Evolutionary conservation across 2,797 vertebrate genomes (phyloP).

Genomic region (Myiotriccus ornatus): DNA sequence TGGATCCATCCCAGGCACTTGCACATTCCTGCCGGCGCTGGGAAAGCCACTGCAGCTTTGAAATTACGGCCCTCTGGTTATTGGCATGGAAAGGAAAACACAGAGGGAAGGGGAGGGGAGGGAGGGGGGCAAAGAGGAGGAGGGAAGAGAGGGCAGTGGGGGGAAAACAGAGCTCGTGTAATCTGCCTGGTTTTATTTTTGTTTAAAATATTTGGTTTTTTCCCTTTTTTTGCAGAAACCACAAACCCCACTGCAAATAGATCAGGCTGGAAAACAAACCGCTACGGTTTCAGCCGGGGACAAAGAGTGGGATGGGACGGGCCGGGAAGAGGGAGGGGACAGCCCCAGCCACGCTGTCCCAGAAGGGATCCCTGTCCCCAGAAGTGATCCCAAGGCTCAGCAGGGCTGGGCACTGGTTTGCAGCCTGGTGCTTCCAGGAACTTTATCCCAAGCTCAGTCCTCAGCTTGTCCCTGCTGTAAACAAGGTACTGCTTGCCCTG

Average conservation of each 20-base stretch:
- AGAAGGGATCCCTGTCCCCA: background rate
- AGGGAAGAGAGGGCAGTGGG: background rate
- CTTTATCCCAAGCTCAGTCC: background rate
- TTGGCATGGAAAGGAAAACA: constrained; percentile 70
- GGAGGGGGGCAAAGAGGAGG: background rate
- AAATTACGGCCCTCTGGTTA: constrained; percentile 66
- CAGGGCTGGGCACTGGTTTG: no score
- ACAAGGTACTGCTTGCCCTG: background rate
- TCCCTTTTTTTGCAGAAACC: background rate
- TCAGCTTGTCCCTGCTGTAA: background rate
- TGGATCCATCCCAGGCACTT: constrained; percentile 50
- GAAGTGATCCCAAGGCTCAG: background rate
- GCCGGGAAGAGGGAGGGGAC: background rate
- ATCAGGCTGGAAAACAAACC: constrained; percentile 36
- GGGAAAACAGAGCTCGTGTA: background rate
- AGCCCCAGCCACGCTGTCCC: background rate
- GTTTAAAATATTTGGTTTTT: constrained; percentile 2
- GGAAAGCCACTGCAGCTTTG: constrained; percentile 66
- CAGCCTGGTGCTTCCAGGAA: no score
- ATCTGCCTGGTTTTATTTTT: constrained; percentile 39
- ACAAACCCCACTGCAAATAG: constrained; percentile 48
- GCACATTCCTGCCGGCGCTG: constrained; percentile 55
- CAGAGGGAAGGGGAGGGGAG: background rate
- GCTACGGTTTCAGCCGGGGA: background rate
- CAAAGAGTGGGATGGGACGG: background rate